Percentiles rank a stretch among this genome's conserved stretches.
Conservation (phyloP, 2,888 invertebrate species). For the Catonia carolina region DNA sequence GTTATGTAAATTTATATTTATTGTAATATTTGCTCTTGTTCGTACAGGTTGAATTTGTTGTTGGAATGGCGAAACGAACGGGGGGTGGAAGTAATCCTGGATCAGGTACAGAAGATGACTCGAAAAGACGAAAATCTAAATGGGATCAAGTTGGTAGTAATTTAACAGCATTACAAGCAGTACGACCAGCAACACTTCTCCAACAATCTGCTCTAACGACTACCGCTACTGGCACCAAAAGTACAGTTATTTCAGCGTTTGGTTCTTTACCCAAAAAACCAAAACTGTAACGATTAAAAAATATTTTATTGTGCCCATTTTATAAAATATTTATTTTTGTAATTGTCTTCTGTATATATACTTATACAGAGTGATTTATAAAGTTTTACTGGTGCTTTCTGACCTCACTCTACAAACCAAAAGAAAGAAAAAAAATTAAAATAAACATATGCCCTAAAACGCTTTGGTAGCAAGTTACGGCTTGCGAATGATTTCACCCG, state of each 20-base stretch:
- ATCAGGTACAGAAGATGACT: conserved; percentile 57
- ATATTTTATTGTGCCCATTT: too few relatives aligned
- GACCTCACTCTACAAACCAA: too few relatives aligned
- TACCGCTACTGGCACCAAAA: conserved; percentile 80
- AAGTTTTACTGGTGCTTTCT: too few relatives aligned
- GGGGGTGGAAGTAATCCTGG: conserved; percentile 27
- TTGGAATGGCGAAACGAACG: conserved; percentile 55
- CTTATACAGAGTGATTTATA: too few relatives aligned
- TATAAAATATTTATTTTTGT: too few relatives aligned
- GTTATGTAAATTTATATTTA: too few relatives aligned
- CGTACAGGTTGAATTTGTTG: conserved; percentile 61
- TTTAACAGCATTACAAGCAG: conserved; percentile 39
- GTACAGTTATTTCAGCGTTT: conserved; percentile 88
- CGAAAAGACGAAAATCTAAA: conserved; percentile 78
- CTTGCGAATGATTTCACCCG: too few relatives aligned
- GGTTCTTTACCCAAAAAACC: conserved; percentile 80
- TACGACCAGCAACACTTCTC: conserved; percentile 62
- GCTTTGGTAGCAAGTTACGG: too few relatives aligned
- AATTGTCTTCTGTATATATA: too few relatives aligned
- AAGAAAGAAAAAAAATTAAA: too few relatives aligned
- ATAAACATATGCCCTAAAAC: too few relatives aligned
- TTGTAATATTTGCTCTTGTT: too few relatives aligned
- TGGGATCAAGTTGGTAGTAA: conserved; percentile 78
- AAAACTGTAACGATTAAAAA: neutral
- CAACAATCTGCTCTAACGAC: conserved; percentile 66